These are phyloP conservation scores for Syngnathoides biaculeatus DNA, from an alignment of 2,113 vertebrate genomes.

Conservation along the genomic window DNA sequence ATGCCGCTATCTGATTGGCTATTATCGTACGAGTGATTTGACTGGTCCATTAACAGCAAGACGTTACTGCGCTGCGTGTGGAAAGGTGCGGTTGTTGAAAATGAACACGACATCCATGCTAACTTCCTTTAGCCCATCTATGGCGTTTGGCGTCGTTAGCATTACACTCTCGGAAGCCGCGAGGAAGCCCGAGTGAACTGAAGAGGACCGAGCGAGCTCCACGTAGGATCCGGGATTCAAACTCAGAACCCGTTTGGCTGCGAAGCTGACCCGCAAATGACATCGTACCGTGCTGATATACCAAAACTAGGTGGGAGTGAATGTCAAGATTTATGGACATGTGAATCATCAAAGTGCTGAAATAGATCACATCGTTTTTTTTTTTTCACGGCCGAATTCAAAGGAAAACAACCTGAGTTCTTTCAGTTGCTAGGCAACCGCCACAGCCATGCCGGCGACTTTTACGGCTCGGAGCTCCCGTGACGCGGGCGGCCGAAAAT, in stretches of 20 bases:
- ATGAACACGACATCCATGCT: background rate
- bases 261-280: background rate
- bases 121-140: background rate
- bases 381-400: slow-evolving; percentile 53
- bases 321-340: slow-evolving; percentile 35
- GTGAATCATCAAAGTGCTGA: slow-evolving; percentile 44
- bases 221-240: background rate
- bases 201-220: too few species aligned
- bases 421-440: slow-evolving; percentile 73
- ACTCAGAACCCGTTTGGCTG: background rate
- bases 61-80: background rate
- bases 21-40: too few species aligned
- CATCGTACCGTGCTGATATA: background rate
- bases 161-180: background rate
- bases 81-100: background rate
- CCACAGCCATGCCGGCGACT: slow-evolving; percentile 46
- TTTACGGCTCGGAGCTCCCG: slow-evolving; percentile 50
- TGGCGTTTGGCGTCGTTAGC: background rate
- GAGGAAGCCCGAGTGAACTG: too few species aligned
- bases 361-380: slow-evolving; percentile 49
- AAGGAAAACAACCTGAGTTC: slow-evolving; percentile 62
- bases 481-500: slow-evolving; percentile 50
- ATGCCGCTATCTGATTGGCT: too few species aligned
- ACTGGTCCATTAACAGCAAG: background rate
- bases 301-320: background rate